Evolutionary conservation across 2,797 vertebrate species (phyloP).

Genomic region (Okamejei kenojei): DNA sequence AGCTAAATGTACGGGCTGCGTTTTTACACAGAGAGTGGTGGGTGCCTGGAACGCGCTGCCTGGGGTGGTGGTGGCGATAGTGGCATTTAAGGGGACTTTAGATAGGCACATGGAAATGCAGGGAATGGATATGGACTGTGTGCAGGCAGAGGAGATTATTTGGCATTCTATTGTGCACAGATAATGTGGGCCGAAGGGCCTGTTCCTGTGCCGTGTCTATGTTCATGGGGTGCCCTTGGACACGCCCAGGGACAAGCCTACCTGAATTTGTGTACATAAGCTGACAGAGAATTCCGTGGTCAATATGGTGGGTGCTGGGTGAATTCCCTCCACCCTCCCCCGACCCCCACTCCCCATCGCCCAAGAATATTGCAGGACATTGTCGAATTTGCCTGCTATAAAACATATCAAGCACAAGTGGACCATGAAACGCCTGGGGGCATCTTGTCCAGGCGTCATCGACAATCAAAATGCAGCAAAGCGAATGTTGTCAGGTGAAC

Average conservation of each 20-base stretch:
- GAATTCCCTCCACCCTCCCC: too few relatives aligned
- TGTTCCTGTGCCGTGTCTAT: too few relatives aligned
- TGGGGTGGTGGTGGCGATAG: too few relatives aligned
- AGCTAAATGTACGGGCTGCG: too few relatives aligned
- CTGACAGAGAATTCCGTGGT: background rate
- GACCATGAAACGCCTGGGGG: background rate
- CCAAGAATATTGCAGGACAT: background rate
- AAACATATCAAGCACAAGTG: background rate
- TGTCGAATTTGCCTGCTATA: background rate
- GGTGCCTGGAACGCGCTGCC: too few relatives aligned
- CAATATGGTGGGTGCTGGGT: background rate
- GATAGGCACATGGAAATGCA: too few relatives aligned
- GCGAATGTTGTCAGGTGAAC: background rate
- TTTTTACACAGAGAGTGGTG: too few relatives aligned
- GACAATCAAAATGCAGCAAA: background rate
- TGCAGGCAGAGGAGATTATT: too few relatives aligned
- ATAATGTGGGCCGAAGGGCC: too few relatives aligned
- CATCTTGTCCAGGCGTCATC: conserved; percentile 2
- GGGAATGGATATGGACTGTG: too few relatives aligned
- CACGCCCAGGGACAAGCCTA: background rate
- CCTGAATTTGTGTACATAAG: background rate
- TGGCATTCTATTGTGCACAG: too few relatives aligned
- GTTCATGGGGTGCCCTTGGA: background rate
- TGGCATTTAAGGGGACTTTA: too few relatives aligned
- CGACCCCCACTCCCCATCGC: background rate